Percentiles rank a stretch among this genome's conserved stretches.
phyloP scores from a whole-genome alignment of 2,797 vertebrate species.

The Siniperca obscura region DNA sequence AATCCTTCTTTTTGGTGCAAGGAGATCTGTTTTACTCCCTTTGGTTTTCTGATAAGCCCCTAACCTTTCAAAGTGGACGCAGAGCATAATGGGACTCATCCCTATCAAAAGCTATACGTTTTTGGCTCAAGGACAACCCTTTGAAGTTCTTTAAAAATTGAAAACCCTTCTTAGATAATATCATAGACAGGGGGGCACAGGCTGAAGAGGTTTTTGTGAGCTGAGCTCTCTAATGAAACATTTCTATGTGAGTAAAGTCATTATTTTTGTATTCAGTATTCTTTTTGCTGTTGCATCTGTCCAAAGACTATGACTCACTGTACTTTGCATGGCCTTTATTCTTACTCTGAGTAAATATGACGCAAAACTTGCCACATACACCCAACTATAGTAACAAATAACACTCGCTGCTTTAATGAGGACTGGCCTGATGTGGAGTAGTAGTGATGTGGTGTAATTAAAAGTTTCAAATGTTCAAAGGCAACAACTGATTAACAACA shows the following conservation, averaged over 20 bases:
- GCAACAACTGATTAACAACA: not conserved
- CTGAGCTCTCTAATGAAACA: constrained; percentile 7
- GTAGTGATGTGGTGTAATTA: not conserved
- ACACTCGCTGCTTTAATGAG: not conserved
- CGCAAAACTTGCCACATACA: constrained; percentile 1
- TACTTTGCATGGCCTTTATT: not conserved
- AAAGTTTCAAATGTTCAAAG: constrained; percentile 27
- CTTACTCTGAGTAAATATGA: not conserved
- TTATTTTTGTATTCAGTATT: constrained; percentile 11
- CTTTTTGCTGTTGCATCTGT: constrained; percentile 3
- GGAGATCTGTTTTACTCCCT: constrained; percentile 9
- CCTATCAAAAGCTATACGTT: constrained; percentile 22
- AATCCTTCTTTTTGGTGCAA: not conserved
- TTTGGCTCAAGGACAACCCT: constrained; percentile 43
- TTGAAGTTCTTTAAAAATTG: constrained; percentile 31
- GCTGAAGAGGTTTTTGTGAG: not conserved
- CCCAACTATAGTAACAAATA: not conserved
- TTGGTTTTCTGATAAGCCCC: constrained; percentile 24
- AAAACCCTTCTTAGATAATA: constrained; percentile 39
- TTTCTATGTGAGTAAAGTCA: constrained; percentile 4
- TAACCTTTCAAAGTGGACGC: constrained; percentile 48
- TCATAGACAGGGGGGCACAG: not conserved
- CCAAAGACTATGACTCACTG: not conserved
- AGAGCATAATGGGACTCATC: constrained; percentile 30
- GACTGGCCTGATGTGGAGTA: not conserved